Percentiles rank a stretch among this genome's conserved stretches.
These are phyloP conservation scores for Pogonocichla stellata DNA, from an alignment of 2,113 vertebrate species.

Conservation along the genomic window DNA sequence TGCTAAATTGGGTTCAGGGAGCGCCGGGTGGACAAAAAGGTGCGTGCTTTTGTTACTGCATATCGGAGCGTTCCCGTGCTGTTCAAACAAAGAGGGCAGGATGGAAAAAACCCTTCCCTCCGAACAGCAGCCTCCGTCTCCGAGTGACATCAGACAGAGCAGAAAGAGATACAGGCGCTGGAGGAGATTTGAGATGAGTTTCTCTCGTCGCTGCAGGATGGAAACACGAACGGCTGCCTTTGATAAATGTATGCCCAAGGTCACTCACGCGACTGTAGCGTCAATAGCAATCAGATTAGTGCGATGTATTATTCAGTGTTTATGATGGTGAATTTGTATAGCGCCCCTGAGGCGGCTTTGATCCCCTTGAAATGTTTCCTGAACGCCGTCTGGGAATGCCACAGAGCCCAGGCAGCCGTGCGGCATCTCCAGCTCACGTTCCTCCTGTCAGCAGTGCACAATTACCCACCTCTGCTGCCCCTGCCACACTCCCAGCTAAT, in stretches of 20 bases:
- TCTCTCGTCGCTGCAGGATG: not conserved
- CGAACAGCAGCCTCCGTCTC: not conserved
- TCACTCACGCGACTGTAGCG: slow-evolving; percentile 41
- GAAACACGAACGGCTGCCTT: slow-evolving; percentile 25
- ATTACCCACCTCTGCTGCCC: not conserved
- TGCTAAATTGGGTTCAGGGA: slow-evolving; percentile 46
- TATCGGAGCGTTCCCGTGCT: accelerated
- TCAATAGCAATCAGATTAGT: slow-evolving; percentile 70
- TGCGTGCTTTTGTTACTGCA: not conserved
- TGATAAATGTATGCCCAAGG: slow-evolving; percentile 66
- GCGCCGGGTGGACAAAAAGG: not conserved
- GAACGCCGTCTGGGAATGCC: slow-evolving; percentile 31
- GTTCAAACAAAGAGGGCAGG: not conserved
- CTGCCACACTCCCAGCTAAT: not conserved
- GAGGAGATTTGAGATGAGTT: slow-evolving; percentile 23
- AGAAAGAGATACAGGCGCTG: not conserved
- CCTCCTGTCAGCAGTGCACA: not conserved
- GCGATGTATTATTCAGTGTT: slow-evolving; percentile 73
- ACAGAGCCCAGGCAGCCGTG: not conserved
- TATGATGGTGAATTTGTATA: slow-evolving; percentile 62
- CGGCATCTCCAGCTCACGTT: not conserved
- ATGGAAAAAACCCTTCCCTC: not conserved
- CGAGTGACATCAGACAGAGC: not conserved
- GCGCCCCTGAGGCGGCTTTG: slow-evolving; percentile 32
- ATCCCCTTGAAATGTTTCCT: slow-evolving; percentile 53